Evolutionary conservation across 2,113 vertebrate species (phyloP).

Genomic region (Junco hyemalis): DNA sequence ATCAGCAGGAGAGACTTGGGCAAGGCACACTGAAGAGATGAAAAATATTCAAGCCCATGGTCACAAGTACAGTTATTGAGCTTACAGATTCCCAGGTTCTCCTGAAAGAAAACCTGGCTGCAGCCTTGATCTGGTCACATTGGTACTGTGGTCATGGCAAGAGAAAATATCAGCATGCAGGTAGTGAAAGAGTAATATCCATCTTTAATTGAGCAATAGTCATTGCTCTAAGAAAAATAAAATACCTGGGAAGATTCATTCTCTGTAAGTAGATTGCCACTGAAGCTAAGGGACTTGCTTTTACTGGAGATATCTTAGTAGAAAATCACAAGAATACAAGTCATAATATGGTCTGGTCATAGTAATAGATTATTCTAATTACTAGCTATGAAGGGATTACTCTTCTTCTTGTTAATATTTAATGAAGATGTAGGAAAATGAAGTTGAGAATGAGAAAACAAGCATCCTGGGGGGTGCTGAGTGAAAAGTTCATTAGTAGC

Average conservation of each 20-base stretch:
- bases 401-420: constrained; percentile 18
- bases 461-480: neutral
- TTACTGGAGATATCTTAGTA: neutral
- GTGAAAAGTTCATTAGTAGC: neutral
- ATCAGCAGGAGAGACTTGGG: neutral
- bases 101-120: neutral
- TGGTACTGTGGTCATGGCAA: neutral
- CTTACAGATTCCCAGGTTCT: neutral
- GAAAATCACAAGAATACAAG: neutral
- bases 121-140: neutral
- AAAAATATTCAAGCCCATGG: neutral
- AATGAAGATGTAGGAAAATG: neutral
- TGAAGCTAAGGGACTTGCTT: neutral
- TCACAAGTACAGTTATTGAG: neutral
- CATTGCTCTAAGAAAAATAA: neutral
- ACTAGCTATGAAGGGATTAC: neutral
- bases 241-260: neutral
- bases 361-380: neutral
- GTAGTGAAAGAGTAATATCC: neutral
- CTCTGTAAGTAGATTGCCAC: neutral
- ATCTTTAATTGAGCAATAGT: neutral
- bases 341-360: neutral
- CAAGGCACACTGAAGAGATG: neutral
- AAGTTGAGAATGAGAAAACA: neutral
- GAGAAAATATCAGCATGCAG: neutral